Evolutionary conservation across 1,140 invertebrate genomes (phyloP), one percentile per base, ranked within the genome.

Genomic region (Tenebrio molitor): DNA sequence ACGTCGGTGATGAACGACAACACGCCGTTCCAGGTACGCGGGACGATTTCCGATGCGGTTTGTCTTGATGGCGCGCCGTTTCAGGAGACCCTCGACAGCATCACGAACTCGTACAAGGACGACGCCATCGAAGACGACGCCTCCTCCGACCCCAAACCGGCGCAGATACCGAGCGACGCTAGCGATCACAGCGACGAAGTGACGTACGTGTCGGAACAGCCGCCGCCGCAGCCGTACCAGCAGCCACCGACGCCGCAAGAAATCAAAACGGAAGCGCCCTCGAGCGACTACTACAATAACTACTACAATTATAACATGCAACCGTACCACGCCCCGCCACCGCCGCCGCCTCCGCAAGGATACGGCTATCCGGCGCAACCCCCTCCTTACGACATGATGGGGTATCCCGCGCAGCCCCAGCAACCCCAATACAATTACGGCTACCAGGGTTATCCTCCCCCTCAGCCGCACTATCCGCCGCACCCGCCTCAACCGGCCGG

Each of bases 81-180:
- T 41, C 65, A 80, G 80, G 81, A 83, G 39, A 81, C 81, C 1
- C 69, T 81, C 50, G 81, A 83, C 65, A 82, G 76, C 69, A 83
- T 83, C 34, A 81, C 81, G 2, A 80, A 72, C 58, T 75, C 77
- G 5, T 80, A 79, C 69, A 75, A 77, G 46, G 76, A 78, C 62
- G 72, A 74, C 7, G 67, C 3, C 12, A 10, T 68, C 7, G 42
- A 46, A 15, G 68, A 42, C 29, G 62, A 70, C 25, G 41, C 62
- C 19, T 58, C 64, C 4, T 33, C 58, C 50, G 66, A 72, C 36
- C 46, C 33, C 25, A 67, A 62, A 69, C 62, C 36, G 17, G 68
- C 25, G 21, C 76, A 73, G 42, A 39, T 39, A 3, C 36, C 50
- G 2, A 70, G 74, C 34, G 77, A 77, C 33, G 65, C 39, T 7